A percentile compares a stretch with the other conserved stretches of the same genome.
Evolutionary conservation across 2,113 vertebrate species (phyloP).

Genomic region (Penelope pileata): DNA sequence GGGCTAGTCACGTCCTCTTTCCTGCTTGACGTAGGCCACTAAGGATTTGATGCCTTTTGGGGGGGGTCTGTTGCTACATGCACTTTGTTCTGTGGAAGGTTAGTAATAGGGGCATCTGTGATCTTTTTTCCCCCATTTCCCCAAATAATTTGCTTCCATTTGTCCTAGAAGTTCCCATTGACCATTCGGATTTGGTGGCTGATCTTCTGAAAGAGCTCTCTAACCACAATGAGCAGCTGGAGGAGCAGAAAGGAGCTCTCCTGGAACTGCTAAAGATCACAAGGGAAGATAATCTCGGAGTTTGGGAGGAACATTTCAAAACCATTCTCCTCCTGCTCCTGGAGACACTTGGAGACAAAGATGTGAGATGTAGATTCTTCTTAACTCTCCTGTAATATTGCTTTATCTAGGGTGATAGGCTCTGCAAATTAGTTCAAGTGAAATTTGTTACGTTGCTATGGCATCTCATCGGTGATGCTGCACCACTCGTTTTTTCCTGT

Average conservation of each 20-base stretch:
- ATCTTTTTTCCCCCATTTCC: background rate
- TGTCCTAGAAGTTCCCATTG: slow-evolving; percentile 81
- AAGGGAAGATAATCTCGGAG: slow-evolving; percentile 90
- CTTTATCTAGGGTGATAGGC: background rate
- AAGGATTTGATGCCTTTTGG: background rate
- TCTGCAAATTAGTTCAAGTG: background rate
- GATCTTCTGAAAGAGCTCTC: slow-evolving; percentile 97
- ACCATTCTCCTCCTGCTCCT: slow-evolving; percentile 94
- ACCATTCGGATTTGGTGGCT: slow-evolving; percentile 93
- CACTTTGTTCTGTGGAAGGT: background rate
- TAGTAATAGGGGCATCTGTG: background rate
- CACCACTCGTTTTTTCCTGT: background rate
- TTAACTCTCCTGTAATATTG: background rate
- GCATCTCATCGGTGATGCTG: background rate
- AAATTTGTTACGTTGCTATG: background rate
- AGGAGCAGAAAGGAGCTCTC: slow-evolving; percentile 93
- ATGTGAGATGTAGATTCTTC: slow-evolving; percentile 79
- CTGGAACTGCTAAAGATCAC: slow-evolving; percentile 96
- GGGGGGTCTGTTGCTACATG: fast-evolving
- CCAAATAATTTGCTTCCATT: slow-evolving; percentile 27
- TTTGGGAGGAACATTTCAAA: slow-evolving; percentile 99
- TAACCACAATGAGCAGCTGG: slow-evolving; percentile 95
- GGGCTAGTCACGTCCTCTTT: background rate
- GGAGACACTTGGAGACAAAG: slow-evolving; percentile 97
- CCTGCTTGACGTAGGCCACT: background rate